Evolutionary conservation across 2,888 invertebrate species (phyloP).

Genomic region (Epinotia ramella): DNA sequence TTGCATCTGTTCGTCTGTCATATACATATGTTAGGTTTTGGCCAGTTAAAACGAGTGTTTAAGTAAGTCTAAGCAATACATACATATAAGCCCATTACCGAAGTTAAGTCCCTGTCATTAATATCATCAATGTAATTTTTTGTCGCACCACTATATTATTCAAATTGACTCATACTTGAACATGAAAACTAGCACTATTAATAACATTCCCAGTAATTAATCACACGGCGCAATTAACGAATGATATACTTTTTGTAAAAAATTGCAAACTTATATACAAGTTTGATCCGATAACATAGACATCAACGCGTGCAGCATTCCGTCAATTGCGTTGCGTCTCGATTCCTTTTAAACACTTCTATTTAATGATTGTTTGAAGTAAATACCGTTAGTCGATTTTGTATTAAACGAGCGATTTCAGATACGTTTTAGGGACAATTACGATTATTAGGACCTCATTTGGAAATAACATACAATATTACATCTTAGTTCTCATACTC

Average conservation of each 20-base stretch:
- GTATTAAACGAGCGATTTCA: neutral
- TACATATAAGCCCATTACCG: neutral
- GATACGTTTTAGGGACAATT: no score
- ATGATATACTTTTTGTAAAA: constrained; percentile 2
- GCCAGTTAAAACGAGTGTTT: no score
- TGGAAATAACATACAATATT: neutral
- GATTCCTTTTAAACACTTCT: neutral
- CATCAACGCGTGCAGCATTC: constrained; percentile 33
- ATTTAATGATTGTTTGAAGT: neutral
- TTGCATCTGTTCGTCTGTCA: no score
- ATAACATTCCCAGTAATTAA: constrained; percentile 4
- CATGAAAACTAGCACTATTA: neutral
- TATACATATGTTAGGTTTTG: no score
- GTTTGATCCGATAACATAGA: constrained; percentile 17
- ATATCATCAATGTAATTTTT: neutral
- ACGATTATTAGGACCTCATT: neutral
- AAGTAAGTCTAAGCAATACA: neutral
- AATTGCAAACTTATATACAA: neutral
- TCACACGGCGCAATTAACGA: neutral
- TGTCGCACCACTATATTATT: neutral
- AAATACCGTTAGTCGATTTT: constrained; percentile 7
- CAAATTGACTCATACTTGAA: neutral
- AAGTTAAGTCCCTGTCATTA: neutral
- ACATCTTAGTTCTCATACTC: neutral
- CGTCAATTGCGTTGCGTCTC: neutral